Percentiles rank a stretch among this genome's conserved stretches.
phyloP scores from a whole-genome alignment of 2,113 vertebrate genomes.

The Dermatemys mawii region DNA sequence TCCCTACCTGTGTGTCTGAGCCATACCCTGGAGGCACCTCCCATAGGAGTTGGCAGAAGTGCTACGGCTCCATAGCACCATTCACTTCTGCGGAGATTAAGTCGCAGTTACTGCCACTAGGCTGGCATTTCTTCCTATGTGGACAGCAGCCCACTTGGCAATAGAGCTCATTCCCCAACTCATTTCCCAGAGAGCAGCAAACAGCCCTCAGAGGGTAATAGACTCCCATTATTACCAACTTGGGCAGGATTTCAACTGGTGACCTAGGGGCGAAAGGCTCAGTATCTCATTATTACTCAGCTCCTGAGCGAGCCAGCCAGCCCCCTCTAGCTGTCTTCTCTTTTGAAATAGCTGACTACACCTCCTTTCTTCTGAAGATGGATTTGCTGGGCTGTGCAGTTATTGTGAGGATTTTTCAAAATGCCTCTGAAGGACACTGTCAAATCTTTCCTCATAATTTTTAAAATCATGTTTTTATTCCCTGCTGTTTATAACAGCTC shows the following conservation, averaged over 20 bases:
- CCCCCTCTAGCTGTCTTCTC: slow-evolving; percentile 66
- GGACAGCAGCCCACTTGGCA: background rate
- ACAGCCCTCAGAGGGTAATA: slow-evolving; percentile 54
- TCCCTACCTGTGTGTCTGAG: background rate
- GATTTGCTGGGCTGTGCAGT: slow-evolving; percentile 59
- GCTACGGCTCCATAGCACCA: rapidly evolving
- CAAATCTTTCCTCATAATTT: slow-evolving; percentile 66
- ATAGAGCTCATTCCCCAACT: background rate
- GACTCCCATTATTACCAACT: slow-evolving; percentile 68
- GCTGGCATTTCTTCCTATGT: rapidly evolving
- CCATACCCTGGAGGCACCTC: background rate
- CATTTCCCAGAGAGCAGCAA: slow-evolving; percentile 42
- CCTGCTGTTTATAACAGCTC: slow-evolving; percentile 53
- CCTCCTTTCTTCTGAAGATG: slow-evolving; percentile 66
- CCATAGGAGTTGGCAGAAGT: background rate
- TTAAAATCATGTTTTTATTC: slow-evolving; percentile 63
- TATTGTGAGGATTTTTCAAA: slow-evolving; percentile 71
- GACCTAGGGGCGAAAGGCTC: slow-evolving; percentile 62
- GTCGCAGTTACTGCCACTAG: background rate
- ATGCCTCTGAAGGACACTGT: slow-evolving; percentile 61
- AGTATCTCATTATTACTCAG: slow-evolving; percentile 74
- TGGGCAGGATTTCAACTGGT: slow-evolving; percentile 61
- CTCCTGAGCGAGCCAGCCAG: slow-evolving; percentile 52
- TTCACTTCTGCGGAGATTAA: background rate
- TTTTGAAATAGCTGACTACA: slow-evolving; percentile 67